Evolutionary conservation across 1,140 invertebrate genomes (phyloP).

Genomic region (Paraescarpia echinospica): DNA sequence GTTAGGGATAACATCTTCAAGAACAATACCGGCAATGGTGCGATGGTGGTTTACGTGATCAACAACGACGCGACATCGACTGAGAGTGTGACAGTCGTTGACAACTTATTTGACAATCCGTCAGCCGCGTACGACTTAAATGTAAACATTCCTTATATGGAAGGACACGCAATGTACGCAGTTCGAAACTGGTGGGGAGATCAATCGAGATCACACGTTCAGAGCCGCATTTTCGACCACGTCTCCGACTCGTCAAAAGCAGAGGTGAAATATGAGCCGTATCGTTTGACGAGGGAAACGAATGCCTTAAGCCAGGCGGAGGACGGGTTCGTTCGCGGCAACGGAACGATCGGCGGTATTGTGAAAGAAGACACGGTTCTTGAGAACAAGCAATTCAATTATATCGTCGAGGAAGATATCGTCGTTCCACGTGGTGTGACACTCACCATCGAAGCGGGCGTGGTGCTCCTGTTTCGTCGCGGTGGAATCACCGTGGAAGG

Average conservation of each 20-base stretch:
- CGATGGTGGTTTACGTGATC: not conserved
- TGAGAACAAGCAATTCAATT: not conserved
- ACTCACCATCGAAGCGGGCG: conserved; percentile 13
- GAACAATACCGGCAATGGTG: not conserved
- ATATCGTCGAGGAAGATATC: conserved; percentile 11
- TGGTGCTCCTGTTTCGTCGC: not conserved
- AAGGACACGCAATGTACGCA: not conserved
- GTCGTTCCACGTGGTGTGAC: not conserved
- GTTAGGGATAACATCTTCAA: not conserved
- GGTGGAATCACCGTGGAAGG: conserved; percentile 21
- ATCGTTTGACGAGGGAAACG: not conserved
- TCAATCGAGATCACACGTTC: not conserved
- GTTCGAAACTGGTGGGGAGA: not conserved
- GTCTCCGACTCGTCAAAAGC: not conserved
- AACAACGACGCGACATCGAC: not conserved
- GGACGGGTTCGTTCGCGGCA: not conserved
- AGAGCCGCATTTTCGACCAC: not conserved
- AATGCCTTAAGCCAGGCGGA: not conserved
- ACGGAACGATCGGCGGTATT: not conserved
- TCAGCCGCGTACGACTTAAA: not conserved
- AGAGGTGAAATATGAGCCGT: not conserved
- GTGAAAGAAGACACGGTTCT: not conserved
- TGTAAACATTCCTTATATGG: not conserved
- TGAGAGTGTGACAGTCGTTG: not conserved
- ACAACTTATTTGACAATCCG: not conserved